phyloP scores from a whole-genome alignment of 2,888 invertebrate species.

The Drosophila affinis region DNA sequence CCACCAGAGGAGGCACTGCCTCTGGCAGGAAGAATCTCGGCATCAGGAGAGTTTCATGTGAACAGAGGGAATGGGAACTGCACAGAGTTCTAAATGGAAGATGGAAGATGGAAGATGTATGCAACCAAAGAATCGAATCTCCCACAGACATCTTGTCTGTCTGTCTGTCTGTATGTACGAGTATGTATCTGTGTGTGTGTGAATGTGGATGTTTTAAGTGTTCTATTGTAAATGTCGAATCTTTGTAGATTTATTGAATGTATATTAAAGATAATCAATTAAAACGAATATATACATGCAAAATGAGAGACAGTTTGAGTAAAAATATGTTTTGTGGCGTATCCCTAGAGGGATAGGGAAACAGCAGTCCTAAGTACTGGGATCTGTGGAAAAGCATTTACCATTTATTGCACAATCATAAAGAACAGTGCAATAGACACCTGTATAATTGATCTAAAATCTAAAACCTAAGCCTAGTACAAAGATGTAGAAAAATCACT shows the following conservation, averaged over 20 bases:
- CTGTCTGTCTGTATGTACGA: constrained; percentile 5
- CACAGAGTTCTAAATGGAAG: constrained; percentile 55
- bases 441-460: constrained; percentile 40
- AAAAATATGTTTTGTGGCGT: too few relatives aligned
- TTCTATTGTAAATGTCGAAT: constrained; percentile 57
- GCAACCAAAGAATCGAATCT: constrained; percentile 62
- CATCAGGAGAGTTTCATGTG: constrained; percentile 34
- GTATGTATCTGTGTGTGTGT: constrained; percentile 25
- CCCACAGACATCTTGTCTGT: constrained; percentile 15
- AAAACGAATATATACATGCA: neutral
- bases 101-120: constrained; percentile 5
- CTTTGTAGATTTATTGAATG: constrained; percentile 53
- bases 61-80: constrained; percentile 44
- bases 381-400: constrained; percentile 14
- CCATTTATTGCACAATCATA: constrained; percentile 48
- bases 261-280: constrained; percentile 45
- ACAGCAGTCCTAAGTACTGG: neutral
- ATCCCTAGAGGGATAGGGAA: neutral
- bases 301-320: too few relatives aligned
- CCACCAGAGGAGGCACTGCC: constrained; percentile 21
- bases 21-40: constrained; percentile 25
- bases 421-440: constrained; percentile 44
- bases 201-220: constrained; percentile 32
- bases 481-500: constrained; percentile 67
- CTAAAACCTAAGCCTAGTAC: constrained; percentile 7